These are phyloP conservation scores for Steinernema scapterisci DNA, from an alignment of 2,888 invertebrate genomes.

Conservation along the genomic window DNA sequence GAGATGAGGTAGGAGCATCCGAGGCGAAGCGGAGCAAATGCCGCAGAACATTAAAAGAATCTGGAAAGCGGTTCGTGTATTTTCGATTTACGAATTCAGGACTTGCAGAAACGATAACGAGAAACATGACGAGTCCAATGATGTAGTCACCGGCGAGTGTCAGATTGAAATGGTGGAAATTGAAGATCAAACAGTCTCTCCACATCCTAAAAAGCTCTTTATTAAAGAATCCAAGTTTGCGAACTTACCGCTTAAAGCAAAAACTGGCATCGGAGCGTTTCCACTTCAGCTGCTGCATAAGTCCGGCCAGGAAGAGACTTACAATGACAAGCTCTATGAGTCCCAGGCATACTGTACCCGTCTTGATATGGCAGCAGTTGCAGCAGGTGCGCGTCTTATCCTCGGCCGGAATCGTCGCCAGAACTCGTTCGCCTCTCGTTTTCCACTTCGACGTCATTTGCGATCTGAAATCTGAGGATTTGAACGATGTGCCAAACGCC, in stretches of 20 bases:
- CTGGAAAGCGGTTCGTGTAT: constrained; percentile 37
- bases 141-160: constrained; percentile 62
- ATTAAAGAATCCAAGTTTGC: constrained; percentile 74
- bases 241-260: constrained; percentile 70
- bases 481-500: constrained; percentile 6
- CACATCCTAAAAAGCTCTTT: constrained; percentile 44
- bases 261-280: constrained; percentile 50
- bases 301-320: constrained; percentile 48
- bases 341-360: constrained; percentile 59
- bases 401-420: constrained; percentile 23
- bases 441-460: constrained; percentile 23
- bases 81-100: not conserved
- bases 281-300: constrained; percentile 56
- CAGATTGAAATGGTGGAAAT: constrained; percentile 61
- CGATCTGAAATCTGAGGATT: too few species aligned
- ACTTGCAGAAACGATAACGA: constrained; percentile 57
- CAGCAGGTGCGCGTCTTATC: constrained; percentile 53
- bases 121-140: constrained; percentile 55
- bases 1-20: constrained; percentile 59
- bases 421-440: not conserved
- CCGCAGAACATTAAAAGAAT: constrained; percentile 60
- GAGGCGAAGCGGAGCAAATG: constrained; percentile 54
- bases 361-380: constrained; percentile 61
- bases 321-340: constrained; percentile 54
- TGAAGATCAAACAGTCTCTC: constrained; percentile 57